Percentiles rank a stretch among this genome's conserved stretches.
These are phyloP conservation scores for Ennomos erosarius DNA, from an alignment of 2,888 invertebrate genomes.

Conservation along the genomic window DNA sequence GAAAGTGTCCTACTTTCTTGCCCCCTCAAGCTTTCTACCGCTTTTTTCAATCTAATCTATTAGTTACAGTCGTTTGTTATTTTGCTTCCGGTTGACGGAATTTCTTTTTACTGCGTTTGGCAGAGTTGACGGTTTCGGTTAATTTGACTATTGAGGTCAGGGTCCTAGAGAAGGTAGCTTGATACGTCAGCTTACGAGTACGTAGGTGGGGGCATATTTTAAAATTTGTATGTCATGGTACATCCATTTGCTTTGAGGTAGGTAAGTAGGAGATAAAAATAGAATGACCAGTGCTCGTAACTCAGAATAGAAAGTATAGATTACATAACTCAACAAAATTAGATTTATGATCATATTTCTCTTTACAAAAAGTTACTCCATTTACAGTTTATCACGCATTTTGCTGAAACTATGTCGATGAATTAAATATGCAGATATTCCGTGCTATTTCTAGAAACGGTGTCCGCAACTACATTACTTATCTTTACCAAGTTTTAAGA, in stretches of 20 bases:
- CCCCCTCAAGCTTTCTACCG: slow-evolving; percentile 74
- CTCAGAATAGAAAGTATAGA: slow-evolving; percentile 28
- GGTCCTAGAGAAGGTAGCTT: slow-evolving; percentile 28
- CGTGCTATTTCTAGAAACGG: no score
- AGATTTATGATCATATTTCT: slow-evolving; percentile 13
- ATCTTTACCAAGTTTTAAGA: no score
- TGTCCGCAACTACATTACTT: no score
- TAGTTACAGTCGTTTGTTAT: slow-evolving; percentile 66
- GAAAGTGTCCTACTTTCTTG: slow-evolving; percentile 81
- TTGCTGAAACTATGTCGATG: no score
- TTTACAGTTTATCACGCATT: slow-evolving; percentile 4
- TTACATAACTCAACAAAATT: slow-evolving; percentile 23
- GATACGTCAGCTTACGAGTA: slow-evolving; percentile 8
- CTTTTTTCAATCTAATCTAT: slow-evolving; percentile 76
- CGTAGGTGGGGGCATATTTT: slow-evolving; percentile 18
- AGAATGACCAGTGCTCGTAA: slow-evolving; percentile 24
- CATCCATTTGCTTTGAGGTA: slow-evolving; percentile 21
- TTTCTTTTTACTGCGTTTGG: slow-evolving; percentile 45
- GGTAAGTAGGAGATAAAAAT: slow-evolving; percentile 28
- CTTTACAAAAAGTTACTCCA: slow-evolving; percentile 4
- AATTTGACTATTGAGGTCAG: slow-evolving; percentile 26
- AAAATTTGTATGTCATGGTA: slow-evolving; percentile 25
- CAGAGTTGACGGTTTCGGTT: slow-evolving; percentile 36
- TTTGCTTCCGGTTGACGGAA: slow-evolving; percentile 59
- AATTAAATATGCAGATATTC: no score